Base-by-base conservation (phyloP, 2,113 vertebrate species). In the Ploceus nigricollis region DNA sequence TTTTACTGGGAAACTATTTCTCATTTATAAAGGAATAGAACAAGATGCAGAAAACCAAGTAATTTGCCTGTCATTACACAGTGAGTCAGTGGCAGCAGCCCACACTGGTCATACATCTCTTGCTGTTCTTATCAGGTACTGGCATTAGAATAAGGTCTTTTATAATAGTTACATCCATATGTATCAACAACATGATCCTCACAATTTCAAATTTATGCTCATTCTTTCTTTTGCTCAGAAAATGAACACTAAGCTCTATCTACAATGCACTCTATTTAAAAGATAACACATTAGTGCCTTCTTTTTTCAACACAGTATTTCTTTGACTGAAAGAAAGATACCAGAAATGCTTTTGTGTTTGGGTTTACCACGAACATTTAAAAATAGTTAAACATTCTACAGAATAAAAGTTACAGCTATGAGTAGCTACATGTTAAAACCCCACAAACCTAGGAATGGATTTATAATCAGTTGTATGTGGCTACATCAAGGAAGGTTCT, bases 41-140 rank as follows among this genome's bases (percentile, higher is more conserved):
- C 9, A 8, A 93, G 94, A 96, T 91, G 76, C 69, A 84, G 87
- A 94, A 95, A 94, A 95, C 93, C 86, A 61, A 96, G 85, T 94
- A 97, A 97, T 97, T 95, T 96, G 94, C 95, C 91, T 96, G 95
- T 97, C 96, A 94, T 95, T 95, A 92, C 91, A 84, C 40, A 94
- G 83, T 97, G 95, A 97, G 89, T 96, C 96, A 97, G 95, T 89
- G 87, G 95, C 94, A 95, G 93, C 96, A 97, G 77, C 96, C 96
- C 96, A 96, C 96, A 89, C 83, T 94, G 95, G 95, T 96, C 96
- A 97, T 89, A 95, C 94, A 94, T 95, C 73, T 94, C 81, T 96
- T 24, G 45, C 87, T 95, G 96, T 95, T 96, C 95, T 94, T 91
- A 95, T 72, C 94, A 95, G 91, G 77, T 90, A 91, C 69, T 84